Percentiles rank a stretch among this genome's conserved stretches.
Evolutionary conservation across 2,888 invertebrate species (phyloP).

Genomic region (Stramonita haemastoma): DNA sequence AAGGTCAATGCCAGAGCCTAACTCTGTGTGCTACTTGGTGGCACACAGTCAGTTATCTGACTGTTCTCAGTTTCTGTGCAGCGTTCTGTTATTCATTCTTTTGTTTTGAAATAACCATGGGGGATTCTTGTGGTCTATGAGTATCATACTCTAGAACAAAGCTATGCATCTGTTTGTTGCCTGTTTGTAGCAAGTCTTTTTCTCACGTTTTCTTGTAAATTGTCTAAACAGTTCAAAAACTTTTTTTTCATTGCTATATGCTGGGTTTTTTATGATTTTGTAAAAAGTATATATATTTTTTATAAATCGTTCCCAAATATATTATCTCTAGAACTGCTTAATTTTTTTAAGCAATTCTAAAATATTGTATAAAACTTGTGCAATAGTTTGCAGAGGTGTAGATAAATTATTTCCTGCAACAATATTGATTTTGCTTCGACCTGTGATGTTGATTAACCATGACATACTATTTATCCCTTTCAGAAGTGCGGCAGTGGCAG

Average conservation of each 20-base stretch:
- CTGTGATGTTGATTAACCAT: background rate
- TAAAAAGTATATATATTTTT: no score
- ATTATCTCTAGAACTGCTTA: no score
- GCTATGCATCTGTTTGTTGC: no score
- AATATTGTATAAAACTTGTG: background rate
- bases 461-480: conserved; percentile 19
- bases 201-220: no score
- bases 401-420: background rate
- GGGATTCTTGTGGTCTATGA: no score
- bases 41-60: background rate
- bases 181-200: no score
- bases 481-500: conserved; percentile 39
- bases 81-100: background rate
- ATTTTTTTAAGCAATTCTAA: no score
- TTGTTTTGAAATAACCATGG: background rate
- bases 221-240: no score
- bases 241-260: no score
- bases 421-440: background rate
- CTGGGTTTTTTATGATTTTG: no score
- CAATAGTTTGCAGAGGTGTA: background rate
- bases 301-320: no score
- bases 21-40: background rate
- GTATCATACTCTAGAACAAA: no score
- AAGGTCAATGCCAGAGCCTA: conserved; percentile 15
- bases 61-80: background rate